Evolutionary conservation across 2,113 vertebrate species (phyloP).

Genomic region (Apteryx mantelli): DNA sequence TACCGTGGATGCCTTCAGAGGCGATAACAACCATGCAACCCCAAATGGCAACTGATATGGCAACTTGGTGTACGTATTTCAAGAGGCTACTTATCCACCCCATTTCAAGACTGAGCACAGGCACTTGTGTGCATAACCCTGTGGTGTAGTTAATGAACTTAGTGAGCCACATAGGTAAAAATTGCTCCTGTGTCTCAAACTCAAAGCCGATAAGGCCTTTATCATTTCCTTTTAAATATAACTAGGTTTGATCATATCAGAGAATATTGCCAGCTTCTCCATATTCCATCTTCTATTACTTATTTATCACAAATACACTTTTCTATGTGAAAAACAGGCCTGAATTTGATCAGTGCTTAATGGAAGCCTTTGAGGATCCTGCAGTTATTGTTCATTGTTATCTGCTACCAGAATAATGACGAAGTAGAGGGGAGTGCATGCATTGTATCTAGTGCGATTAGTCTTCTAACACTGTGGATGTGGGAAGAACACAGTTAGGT

Average conservation of each 20-base stretch:
- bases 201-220: neutral
- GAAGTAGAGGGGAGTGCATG: neutral
- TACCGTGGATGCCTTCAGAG: neutral
- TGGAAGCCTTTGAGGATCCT: neutral
- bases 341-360: neutral
- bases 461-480: neutral
- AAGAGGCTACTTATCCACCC: neutral
- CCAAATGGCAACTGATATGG: neutral
- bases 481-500: neutral
- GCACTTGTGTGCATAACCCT: neutral
- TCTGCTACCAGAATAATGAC: neutral
- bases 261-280: neutral
- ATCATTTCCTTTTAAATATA: neutral
- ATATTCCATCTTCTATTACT: constrained; percentile 11
- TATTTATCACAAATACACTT: neutral
- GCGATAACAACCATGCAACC: accelerated
- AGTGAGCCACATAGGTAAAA: accelerated
- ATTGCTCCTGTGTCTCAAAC: neutral
- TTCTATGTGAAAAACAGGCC: neutral
- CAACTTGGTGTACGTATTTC: neutral
- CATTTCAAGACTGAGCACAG: neutral
- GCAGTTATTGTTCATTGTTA: neutral
- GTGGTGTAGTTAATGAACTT: neutral
- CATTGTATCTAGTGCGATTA: neutral
- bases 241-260: neutral